A percentile compares a stretch with the other conserved stretches of the same genome.
phyloP scores from a whole-genome alignment of 2,888 invertebrate genomes.

The Zaprionus obscuricornis region DNA sequence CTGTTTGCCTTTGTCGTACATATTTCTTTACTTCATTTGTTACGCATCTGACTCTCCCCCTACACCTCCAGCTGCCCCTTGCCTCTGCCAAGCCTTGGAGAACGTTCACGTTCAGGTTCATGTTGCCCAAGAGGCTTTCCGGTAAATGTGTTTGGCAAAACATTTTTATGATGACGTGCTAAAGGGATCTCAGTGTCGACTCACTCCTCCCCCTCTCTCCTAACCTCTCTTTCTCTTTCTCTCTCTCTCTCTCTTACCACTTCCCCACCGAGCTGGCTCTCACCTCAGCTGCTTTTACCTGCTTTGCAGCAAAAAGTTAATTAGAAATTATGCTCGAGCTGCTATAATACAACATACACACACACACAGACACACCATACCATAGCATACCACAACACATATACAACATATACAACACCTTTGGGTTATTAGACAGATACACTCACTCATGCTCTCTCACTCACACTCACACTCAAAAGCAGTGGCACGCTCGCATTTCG shows the following conservation, averaged over 20 bases:
- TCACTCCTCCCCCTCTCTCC: neutral
- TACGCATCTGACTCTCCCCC: conserved; percentile 56
- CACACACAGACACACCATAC: conserved; percentile 10
- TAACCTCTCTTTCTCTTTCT: neutral
- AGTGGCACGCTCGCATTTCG: conserved; percentile 6
- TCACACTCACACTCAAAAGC: conserved; percentile 2
- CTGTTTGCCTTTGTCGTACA: conserved; percentile 41
- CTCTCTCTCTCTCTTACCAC: no score
- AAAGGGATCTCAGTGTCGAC: conserved; percentile 59
- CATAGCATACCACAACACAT: no score
- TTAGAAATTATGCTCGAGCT: conserved; percentile 72
- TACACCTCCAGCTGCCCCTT: neutral
- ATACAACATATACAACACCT: conserved; percentile 49
- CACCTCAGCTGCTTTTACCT: neutral
- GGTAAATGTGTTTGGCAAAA: conserved; percentile 73
- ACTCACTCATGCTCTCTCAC: conserved; percentile 17
- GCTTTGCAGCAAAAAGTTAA: conserved; percentile 67
- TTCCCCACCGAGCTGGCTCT: conserved; percentile 31
- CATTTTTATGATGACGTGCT: conserved; percentile 78
- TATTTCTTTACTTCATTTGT: conserved; percentile 72
- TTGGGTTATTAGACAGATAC: conserved; percentile 61
- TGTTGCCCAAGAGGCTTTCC: conserved; percentile 60
- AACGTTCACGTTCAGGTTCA: no score
- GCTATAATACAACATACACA: conserved; percentile 42
- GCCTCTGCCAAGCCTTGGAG: no score